Percentiles rank a stretch among this genome's conserved stretches.
Evolutionary conservation across 2,113 vertebrate genomes (phyloP).

Genomic region (Cygnus buccinator): DNA sequence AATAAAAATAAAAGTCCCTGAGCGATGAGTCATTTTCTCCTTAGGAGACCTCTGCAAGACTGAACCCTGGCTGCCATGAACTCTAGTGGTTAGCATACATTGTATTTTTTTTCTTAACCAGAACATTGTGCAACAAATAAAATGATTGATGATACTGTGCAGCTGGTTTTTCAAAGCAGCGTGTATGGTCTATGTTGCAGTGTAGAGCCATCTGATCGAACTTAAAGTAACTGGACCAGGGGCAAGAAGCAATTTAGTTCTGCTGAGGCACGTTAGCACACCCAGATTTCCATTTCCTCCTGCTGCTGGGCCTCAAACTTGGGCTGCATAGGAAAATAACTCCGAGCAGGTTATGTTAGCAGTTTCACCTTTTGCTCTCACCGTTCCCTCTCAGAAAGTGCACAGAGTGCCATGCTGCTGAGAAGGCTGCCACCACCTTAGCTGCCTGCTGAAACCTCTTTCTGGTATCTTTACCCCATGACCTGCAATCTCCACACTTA

Average conservation of each 20-base stretch:
- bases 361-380: not conserved
- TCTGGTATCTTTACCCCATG: not conserved
- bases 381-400: not conserved
- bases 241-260: not conserved
- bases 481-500: not conserved
- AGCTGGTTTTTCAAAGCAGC: not conserved
- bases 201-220: not conserved
- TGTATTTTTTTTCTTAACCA: not conserved
- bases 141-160: not conserved
- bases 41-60: not conserved
- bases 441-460: not conserved
- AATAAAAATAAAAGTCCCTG: not conserved
- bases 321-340: not conserved
- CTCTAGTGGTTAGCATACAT: not conserved
- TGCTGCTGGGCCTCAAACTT: not conserved
- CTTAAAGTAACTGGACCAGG: not conserved
- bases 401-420: not conserved
- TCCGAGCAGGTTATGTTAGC: not conserved
- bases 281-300: not conserved
- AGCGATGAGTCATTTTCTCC: conserved; percentile 45
- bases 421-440: not conserved
- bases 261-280: not conserved
- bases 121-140: not conserved
- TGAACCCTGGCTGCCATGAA: not conserved
- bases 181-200: fast-evolving